Evolutionary conservation across 2,113 vertebrate species (phyloP).

Genomic region (Uria lomvia): DNA sequence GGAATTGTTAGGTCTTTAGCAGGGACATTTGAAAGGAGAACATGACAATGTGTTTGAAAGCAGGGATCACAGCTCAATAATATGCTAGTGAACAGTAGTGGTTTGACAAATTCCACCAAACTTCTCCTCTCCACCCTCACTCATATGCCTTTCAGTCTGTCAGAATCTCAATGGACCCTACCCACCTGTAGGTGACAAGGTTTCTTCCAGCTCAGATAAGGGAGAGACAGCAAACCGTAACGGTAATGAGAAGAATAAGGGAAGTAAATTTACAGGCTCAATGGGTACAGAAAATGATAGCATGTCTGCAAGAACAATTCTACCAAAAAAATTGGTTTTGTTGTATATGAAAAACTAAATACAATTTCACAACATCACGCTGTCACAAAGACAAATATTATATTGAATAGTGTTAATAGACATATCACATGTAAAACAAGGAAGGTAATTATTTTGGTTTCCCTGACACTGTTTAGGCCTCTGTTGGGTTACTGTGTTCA

Average conservation of each 20-base stretch:
- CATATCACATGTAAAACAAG: slow-evolving; percentile 42
- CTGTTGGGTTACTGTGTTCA: neutral
- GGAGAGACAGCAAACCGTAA: neutral
- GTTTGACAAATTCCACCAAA: neutral
- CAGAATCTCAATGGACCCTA: neutral
- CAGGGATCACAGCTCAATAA: neutral
- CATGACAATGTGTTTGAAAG: neutral
- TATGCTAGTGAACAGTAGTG: neutral
- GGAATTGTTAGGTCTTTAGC: neutral
- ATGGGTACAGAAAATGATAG: neutral
- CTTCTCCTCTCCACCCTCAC: neutral
- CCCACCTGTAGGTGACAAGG: neutral
- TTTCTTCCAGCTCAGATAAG: neutral
- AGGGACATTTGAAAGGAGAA: neutral
- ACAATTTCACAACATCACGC: slow-evolving; percentile 9
- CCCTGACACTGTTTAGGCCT: neutral
- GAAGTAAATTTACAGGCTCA: neutral
- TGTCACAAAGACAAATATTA: slow-evolving; percentile 45
- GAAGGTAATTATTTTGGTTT: slow-evolving; percentile 48
- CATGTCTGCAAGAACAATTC: neutral
- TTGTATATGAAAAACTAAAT: slow-evolving; percentile 48
- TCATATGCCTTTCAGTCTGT: fast-evolving
- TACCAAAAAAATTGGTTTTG: neutral
- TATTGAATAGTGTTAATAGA: slow-evolving; percentile 43
- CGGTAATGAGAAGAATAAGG: neutral